Base-by-base conservation (phyloP, 2,113 vertebrate genomes). In the Cyanistes caeruleus region DNA sequence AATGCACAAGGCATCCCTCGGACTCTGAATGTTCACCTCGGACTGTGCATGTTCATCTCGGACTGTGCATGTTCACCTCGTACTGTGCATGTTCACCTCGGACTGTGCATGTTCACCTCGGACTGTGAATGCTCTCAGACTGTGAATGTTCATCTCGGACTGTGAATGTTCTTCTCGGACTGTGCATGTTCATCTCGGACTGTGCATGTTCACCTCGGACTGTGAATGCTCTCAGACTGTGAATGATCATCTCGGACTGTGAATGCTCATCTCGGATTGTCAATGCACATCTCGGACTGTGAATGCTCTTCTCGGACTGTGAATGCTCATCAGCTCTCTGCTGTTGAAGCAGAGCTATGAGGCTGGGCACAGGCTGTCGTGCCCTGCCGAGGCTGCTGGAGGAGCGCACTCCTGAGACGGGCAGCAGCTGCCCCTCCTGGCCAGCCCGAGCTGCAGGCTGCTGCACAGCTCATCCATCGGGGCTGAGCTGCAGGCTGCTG, bases 281-380 rank as follows among this genome's bases (percentile, higher is more conserved):
- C 8, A 37, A 37, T 37, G 37, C 37, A 9, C 37, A 37, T 37
- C 37, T 37, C 8, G 37, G 37, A 5, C 11, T 12, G 69, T 7
- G 69, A 9, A 14, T n/a, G 69, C 7, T 43, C 75, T 17, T 17
- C 18, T 39, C 9, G 39, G 39, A 5, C 11, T 12, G 69, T 7
- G 69, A 8, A 14, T n/a, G 69, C 7, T 43, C 75, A 19, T 17
- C 18, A 28, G 59, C 33, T 21, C 68, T 22, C 52, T 33, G 76
- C 62, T 49, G 4, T 11, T 1, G n/a, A 3, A 30, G 74, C 78
- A 53, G 53, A 10, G 0, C 27, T 1, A 0, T 10, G 24, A 9
- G 35, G 56, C 33, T 2, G n/a, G 69, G 76, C 79, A 5, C 1
- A 15, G 35, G 79, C 62, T 44, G 16, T 0, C 27, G 1, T 0